Base-by-base conservation (phyloP, 1,140 invertebrate species). In the Drosophila willistoni region DNA sequence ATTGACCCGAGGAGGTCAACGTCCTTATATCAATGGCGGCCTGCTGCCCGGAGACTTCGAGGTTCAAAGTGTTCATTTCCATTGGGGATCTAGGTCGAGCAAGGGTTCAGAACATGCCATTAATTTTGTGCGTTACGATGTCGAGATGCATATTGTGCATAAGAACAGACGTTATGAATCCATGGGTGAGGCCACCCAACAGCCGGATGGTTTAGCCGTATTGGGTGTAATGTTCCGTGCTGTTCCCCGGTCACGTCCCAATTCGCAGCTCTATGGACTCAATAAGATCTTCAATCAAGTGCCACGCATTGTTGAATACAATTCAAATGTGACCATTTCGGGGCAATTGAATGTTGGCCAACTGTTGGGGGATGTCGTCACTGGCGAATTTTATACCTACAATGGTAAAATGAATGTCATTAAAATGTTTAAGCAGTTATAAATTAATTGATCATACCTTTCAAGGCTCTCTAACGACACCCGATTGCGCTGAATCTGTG, bases 381-480 rank as follows among this genome's bases (percentile, higher is more conserved):
- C 77, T 3, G 68, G 56, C 29, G 25, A 74, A 25, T 91, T 85
- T 22, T 91, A 56, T 12, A 51, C 90, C 1, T 91, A 91, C 22
- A 73, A 73, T 19, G 90, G 89, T 90, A 22, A 44, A 70, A 13
- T 2, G 22, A 0, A 7, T 0, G 7, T 9, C 12, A 0, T 10
- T 14, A 13, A 17, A 6, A 34, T 5, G 1, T 36, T 34, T 29
- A 7, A 0, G n/a, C 0, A 36, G 0, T 14, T 5, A n/a, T 19
- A 51, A 44, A 22, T 22, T 22, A 1, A 22, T 9, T 60, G 0
- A 64, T 14, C 10, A 19, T 0, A 34, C 29, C 3, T 0, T 41
- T 91, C 93, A 94, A 75, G 98, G 98, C 4, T 98, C 97, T 10
- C 92, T 98, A 12, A 98, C 98, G 0, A 98, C 90, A 13, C 90